Conservation (phyloP, 1,140 invertebrate species). For the Anadara kagoshimensis region DNA sequence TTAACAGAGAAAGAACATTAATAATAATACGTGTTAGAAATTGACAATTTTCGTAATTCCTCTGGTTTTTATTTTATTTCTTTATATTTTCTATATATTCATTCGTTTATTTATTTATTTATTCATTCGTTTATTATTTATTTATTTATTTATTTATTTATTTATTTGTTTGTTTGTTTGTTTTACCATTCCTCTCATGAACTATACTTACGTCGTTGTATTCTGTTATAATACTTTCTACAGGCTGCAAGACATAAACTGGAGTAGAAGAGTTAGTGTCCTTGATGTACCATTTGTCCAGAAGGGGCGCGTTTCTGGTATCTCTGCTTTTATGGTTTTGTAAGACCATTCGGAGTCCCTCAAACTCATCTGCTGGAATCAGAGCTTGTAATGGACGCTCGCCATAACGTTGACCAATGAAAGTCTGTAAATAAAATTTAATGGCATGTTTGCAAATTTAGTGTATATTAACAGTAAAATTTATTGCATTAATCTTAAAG, state of each 20-base stretch:
- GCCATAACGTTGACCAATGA: conserved; percentile 68
- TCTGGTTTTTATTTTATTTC: too few species aligned
- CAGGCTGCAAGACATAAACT: conserved; percentile 82
- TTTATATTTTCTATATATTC: too few species aligned
- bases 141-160: too few species aligned
- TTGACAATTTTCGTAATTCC: too few species aligned
- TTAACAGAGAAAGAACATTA: too few species aligned
- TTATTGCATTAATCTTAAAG: too few species aligned
- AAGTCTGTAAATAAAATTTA: conserved; percentile 73
- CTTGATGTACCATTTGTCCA: conserved; percentile 81
- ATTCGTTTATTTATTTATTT: too few species aligned
- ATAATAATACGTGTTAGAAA: too few species aligned
- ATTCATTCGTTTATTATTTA: too few species aligned
- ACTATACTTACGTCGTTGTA: conserved; percentile 10
- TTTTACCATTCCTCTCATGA: not conserved
- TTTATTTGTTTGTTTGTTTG: too few species aligned
- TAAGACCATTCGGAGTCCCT: conserved; percentile 56
- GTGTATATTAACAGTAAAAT: too few species aligned
- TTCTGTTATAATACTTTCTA: conserved; percentile 24
- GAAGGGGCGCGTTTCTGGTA: conserved; percentile 53
- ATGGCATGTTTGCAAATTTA: too few species aligned
- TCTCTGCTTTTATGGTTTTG: conserved; percentile 56
- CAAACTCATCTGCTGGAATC: conserved; percentile 58
- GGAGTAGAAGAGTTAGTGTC: conserved; percentile 82
- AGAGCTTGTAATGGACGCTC: conserved; percentile 46